These are phyloP conservation scores for Prosapia bicincta DNA, from an alignment of 2,888 invertebrate species.

Conservation along the genomic window DNA sequence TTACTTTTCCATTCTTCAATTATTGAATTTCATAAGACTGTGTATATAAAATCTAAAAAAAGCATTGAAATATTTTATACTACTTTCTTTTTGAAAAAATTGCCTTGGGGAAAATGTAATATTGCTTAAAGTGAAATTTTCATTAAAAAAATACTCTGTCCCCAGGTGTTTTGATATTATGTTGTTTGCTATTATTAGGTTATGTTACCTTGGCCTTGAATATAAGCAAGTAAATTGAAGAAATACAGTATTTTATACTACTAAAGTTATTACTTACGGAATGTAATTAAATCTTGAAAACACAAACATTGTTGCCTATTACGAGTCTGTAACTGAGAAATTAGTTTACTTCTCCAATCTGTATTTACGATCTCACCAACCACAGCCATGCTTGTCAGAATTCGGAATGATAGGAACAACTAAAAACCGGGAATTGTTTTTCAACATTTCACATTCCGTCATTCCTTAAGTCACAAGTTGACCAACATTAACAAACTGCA, in stretches of 20 bases:
- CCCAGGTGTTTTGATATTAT: constrained; percentile 8
- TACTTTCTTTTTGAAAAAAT: too few species aligned
- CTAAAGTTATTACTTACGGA: constrained; percentile 62
- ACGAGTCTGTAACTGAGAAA: constrained; percentile 66
- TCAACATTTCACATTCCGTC: background rate
- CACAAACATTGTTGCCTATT: constrained; percentile 71
- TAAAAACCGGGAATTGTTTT: background rate
- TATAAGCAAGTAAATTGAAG: background rate
- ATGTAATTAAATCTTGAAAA: constrained; percentile 74
- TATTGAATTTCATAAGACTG: too few species aligned
- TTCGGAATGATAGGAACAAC: background rate
- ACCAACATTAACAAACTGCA: too few species aligned
- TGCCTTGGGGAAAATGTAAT: background rate
- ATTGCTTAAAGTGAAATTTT: background rate
- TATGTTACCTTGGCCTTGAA: constrained; percentile 12
- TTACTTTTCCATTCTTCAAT: too few species aligned
- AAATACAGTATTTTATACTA: constrained; percentile 23
- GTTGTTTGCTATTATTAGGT: too few species aligned
- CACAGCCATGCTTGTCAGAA: constrained; percentile 12
- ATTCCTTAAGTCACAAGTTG: background rate
- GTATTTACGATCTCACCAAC: constrained; percentile 17
- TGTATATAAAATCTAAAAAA: background rate
- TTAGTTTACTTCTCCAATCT: constrained; percentile 67
- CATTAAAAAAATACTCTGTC: background rate
- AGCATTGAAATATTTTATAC: too few species aligned